Evolutionary conservation across 2,113 vertebrate species (phyloP).

Genomic region (Barnardius zonarius): DNA sequence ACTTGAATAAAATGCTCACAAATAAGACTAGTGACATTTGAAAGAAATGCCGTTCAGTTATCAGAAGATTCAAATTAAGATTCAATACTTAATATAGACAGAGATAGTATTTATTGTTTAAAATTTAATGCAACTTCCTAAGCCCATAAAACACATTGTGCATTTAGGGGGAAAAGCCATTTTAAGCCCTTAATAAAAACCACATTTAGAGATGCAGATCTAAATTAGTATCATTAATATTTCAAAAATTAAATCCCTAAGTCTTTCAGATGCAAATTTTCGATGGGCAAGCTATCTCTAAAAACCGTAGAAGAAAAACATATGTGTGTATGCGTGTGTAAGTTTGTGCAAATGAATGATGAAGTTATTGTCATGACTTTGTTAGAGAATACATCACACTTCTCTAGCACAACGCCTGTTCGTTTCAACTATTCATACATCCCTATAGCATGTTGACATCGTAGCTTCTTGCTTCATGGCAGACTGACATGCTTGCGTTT

Average conservation of each 20-base stretch:
- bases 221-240: not conserved
- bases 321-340: too few relatives aligned
- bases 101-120: conserved; percentile 41
- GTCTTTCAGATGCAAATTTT: not conserved
- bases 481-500: not conserved
- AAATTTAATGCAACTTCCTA: conserved; percentile 6
- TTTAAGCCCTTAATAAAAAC: conserved; percentile 38
- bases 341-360: not conserved
- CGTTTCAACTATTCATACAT: not conserved
- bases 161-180: not conserved
- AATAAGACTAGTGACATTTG: not conserved
- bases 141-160: conserved; percentile 30
- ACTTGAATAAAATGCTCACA: not conserved
- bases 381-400: not conserved
- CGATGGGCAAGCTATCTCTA: not conserved
- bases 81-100: conserved; percentile 36
- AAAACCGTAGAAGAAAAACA: not conserved
- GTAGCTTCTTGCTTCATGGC: not conserved
- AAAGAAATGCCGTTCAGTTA: not conserved
- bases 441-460: not conserved
- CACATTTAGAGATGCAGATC: not conserved
- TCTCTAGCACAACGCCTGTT: not conserved
- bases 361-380: not conserved
- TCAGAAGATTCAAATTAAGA: not conserved
- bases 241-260: not conserved